These are phyloP conservation scores for Philaethria dido DNA, from an alignment of 2,888 invertebrate genomes.

Conservation along the genomic window DNA sequence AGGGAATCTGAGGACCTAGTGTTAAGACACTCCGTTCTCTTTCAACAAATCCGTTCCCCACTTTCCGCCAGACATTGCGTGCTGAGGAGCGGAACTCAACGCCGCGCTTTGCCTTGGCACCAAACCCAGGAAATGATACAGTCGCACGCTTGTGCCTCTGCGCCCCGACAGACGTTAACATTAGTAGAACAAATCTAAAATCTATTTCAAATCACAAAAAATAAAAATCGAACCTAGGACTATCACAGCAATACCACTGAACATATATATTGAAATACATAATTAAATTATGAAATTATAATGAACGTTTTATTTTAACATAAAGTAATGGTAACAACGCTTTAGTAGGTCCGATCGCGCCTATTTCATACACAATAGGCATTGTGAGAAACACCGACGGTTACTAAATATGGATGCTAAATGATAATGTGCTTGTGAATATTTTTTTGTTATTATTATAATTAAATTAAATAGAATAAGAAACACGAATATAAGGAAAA, in stretches of 20 bases:
- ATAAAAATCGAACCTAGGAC: neutral
- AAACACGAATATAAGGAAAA: no score
- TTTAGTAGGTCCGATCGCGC: constrained; percentile 47
- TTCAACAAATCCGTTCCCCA: no score
- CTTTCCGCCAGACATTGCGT: no score
- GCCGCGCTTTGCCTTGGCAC: no score
- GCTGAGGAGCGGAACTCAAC: no score
- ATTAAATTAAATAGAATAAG: neutral
- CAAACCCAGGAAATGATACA: no score
- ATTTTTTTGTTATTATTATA: neutral
- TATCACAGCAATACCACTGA: neutral
- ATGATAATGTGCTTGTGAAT: neutral
- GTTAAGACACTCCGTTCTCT: no score
- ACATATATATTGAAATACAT: neutral
- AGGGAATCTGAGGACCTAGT: no score
- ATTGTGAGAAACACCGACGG: constrained; percentile 40
- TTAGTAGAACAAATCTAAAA: no score
- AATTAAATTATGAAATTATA: constrained; percentile 20
- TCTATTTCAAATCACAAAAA: no score
- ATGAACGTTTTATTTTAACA: constrained; percentile 19
- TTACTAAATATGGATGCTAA: constrained; percentile 15
- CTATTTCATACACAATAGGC: constrained; percentile 50
- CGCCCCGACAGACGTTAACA: no score
- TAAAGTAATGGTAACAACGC: constrained; percentile 37
- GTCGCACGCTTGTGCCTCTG: no score